Evolutionary conservation across 2,113 vertebrate species (phyloP), one percentile per base, ranked within the genome.

Genomic region (Siniperca chuatsi): DNA sequence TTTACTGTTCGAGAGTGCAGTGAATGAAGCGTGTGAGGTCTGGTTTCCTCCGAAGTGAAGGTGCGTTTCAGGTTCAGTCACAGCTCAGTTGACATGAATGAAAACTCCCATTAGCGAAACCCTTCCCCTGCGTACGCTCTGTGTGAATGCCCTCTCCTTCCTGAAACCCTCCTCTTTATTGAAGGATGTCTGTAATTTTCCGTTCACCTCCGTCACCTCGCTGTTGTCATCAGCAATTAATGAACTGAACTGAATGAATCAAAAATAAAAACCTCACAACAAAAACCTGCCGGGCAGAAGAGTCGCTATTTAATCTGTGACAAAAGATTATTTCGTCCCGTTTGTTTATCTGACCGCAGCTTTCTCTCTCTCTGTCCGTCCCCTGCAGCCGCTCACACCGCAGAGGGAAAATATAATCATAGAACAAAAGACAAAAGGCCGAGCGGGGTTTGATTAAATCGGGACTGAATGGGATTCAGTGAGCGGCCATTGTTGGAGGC

Each of bases 401-500:
- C 64, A 18, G 54, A 81, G 64, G 78, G 55, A 70, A 85, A 88
- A 88, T 80, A 85, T 64, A 83, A 88, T 88, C 87, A 87, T n/a
- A 20, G 62, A 71, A 85, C 86, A 85, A 89, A 86, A 87, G 85
- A 90, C 60, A 80, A 90, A 91, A 91, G 94, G 89, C 91, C 76
- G 80, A 82, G 86, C 67, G 67, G 79, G 80, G 84, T 92, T 90
- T 93, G 92, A 95, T 94, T 93, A 88, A 94, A 93, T 93, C 90
- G 88, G 71, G 40, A 44, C 61, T 86, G 90, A 94, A 91, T 86
- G 80, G 82, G 87, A 83, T 78, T 85, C 69, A 52, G 70, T 46
- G 87, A 91, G 88, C 69, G 75, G 86, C 84, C 82, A 78, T 87
- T 93, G 89, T 92, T 90, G 68, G 60, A 89, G 82, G 88, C 84